phyloP scores from a whole-genome alignment of 2,797 vertebrate genomes.

The Balearica regulorum region DNA sequence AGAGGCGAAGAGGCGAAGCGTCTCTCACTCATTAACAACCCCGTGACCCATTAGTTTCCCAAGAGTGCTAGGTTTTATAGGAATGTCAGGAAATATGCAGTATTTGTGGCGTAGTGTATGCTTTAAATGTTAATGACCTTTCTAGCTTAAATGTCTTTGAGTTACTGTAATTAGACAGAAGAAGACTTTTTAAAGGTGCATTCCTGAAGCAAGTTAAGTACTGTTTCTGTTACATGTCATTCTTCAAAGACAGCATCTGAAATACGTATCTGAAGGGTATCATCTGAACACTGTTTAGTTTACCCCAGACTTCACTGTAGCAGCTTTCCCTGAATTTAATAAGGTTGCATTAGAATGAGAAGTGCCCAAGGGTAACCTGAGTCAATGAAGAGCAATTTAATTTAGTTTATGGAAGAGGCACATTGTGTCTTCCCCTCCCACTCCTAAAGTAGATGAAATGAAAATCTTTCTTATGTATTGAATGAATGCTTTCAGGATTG shows the following conservation, averaged over 20 bases:
- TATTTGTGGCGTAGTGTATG: not conserved
- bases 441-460: not conserved
- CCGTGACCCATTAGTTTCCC: not conserved
- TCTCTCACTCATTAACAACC: not conserved
- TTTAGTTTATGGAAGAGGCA: not conserved
- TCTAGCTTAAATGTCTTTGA: not conserved
- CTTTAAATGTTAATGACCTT: slow-evolving; percentile 30
- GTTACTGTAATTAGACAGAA: slow-evolving; percentile 25
- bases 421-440: not conserved
- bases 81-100: not conserved
- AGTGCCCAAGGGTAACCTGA: slow-evolving; percentile 9
- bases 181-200: not conserved
- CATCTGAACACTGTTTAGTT: not conserved
- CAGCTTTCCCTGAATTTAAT: slow-evolving; percentile 3
- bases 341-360: slow-evolving; percentile 3
- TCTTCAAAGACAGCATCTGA: slow-evolving; percentile 27
- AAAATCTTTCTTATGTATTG: not conserved
- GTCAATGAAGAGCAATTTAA: slow-evolving; percentile 30
- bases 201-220: slow-evolving; percentile 10
- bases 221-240: slow-evolving; percentile 16
- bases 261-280: not conserved
- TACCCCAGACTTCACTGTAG: not conserved
- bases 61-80: not conserved
- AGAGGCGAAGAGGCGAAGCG: rapidly evolving
- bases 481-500: not conserved